Conservation (phyloP, 2,113 vertebrate genomes). For the Trematomus loennbergii region DNA sequence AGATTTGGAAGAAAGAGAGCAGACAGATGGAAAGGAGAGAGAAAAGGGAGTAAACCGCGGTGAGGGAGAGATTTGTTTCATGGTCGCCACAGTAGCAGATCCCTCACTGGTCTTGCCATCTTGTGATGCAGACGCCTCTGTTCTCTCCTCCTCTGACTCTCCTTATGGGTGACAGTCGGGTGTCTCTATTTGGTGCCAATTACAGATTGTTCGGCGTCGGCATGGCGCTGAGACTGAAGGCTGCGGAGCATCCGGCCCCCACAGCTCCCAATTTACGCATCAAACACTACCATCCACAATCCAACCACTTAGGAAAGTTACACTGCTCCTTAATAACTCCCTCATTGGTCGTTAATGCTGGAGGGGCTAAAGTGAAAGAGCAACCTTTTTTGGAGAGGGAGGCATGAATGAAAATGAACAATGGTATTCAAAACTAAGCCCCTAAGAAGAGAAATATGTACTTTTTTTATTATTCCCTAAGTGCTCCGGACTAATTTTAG, state of each 20-base stretch:
- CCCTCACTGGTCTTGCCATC: slow-evolving; percentile 55
- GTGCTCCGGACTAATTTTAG: not conserved
- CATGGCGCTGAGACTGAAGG: slow-evolving; percentile 67
- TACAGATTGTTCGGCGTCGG: slow-evolving; percentile 73
- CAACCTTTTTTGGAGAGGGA: slow-evolving; percentile 35
- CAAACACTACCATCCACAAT: slow-evolving; percentile 63
- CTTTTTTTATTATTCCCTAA: not conserved
- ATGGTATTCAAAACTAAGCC: slow-evolving; percentile 14
- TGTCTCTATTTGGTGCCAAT: slow-evolving; percentile 75
- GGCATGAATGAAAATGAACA: slow-evolving; percentile 31
- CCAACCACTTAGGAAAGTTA: slow-evolving; percentile 60
- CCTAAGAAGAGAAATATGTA: not conserved
- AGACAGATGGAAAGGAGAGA: slow-evolving; percentile 26
- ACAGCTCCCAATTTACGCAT: slow-evolving; percentile 73
- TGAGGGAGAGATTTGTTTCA: slow-evolving; percentile 37
- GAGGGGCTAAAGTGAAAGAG: slow-evolving; percentile 10
- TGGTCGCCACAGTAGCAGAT: slow-evolving; percentile 32
- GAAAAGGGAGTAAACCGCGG: slow-evolving; percentile 11
- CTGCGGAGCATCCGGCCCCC: slow-evolving; percentile 60
- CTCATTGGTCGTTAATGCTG: slow-evolving; percentile 43
- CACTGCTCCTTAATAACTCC: slow-evolving; percentile 46
- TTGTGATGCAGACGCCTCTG: slow-evolving; percentile 51
- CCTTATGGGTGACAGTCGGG: slow-evolving; percentile 68
- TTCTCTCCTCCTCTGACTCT: slow-evolving; percentile 57
- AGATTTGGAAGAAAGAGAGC: slow-evolving; percentile 5